Evolutionary conservation across 2,113 vertebrate genomes (phyloP).

Genomic region (Pholis gunnellus): DNA sequence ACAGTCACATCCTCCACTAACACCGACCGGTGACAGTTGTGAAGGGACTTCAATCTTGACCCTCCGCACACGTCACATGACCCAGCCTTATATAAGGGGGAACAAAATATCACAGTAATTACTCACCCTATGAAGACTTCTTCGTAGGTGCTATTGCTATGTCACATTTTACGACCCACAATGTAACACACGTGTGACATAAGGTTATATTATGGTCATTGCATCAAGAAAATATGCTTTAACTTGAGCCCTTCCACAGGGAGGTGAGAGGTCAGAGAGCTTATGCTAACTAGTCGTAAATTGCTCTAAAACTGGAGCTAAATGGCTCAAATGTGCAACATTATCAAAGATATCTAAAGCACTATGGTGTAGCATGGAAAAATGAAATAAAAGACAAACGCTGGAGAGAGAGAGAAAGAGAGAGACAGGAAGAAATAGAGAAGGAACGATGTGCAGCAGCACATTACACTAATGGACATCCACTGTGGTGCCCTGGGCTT

Average conservation of each 20-base stretch:
- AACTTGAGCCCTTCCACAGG: background rate
- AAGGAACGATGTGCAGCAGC: constrained; percentile 57
- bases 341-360: background rate
- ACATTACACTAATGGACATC: constrained; percentile 78
- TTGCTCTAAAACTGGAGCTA: constrained; percentile 6
- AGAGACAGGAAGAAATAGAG: constrained; percentile 39
- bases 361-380: background rate
- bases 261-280: constrained; percentile 20
- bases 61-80: constrained; percentile 2
- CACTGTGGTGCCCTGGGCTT: constrained; percentile 73
- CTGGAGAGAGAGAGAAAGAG: background rate
- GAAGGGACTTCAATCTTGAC: background rate
- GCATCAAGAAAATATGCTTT: constrained; percentile 1
- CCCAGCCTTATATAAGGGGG: background rate
- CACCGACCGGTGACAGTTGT: background rate
- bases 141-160: background rate
- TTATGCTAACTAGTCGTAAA: background rate
- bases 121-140: background rate
- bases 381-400: background rate
- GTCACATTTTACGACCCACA: background rate
- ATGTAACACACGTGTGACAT: background rate
- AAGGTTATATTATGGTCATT: background rate
- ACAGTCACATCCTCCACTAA: background rate
- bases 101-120: background rate
- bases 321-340: constrained; percentile 1